Evolutionary conservation across 2,113 vertebrate genomes (phyloP).

Genomic region (Plotosus lineatus): DNA sequence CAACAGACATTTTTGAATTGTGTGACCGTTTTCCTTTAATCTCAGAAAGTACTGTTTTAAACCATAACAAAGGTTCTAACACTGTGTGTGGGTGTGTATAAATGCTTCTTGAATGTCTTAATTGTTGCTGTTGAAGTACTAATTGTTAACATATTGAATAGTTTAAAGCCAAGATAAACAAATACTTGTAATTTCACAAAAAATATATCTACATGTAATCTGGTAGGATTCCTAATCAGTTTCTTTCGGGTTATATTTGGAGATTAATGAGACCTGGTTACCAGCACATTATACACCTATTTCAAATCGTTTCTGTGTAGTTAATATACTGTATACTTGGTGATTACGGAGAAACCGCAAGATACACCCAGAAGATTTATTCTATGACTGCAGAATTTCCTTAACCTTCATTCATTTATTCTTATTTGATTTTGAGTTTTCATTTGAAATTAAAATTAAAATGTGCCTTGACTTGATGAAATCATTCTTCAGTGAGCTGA

Average conservation of each 20-base stretch:
- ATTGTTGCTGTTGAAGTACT: neutral
- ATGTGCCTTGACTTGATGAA: neutral
- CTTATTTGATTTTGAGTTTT: no score
- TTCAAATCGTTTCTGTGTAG: neutral
- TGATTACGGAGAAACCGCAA: neutral
- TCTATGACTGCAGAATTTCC: neutral
- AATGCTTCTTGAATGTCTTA: neutral
- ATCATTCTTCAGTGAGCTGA: neutral
- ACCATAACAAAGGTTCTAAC: neutral
- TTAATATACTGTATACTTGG: neutral
- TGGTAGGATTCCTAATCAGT: neutral
- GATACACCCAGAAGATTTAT: neutral
- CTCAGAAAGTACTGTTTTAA: neutral
- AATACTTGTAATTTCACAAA: neutral
- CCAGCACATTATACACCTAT: neutral
- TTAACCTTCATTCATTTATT: neutral
- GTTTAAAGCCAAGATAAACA: neutral
- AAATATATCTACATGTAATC: neutral
- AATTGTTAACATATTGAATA: neutral
- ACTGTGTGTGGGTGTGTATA: neutral
- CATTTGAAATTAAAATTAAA: no score
- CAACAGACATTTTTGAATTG: no score
- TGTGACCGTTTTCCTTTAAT: no score
- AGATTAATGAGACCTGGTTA: constrained; percentile 16
- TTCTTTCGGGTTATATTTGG: neutral